phyloP scores from a whole-genome alignment of 2,113 vertebrate genomes.

The Chroicocephalus ridibundus region DNA sequence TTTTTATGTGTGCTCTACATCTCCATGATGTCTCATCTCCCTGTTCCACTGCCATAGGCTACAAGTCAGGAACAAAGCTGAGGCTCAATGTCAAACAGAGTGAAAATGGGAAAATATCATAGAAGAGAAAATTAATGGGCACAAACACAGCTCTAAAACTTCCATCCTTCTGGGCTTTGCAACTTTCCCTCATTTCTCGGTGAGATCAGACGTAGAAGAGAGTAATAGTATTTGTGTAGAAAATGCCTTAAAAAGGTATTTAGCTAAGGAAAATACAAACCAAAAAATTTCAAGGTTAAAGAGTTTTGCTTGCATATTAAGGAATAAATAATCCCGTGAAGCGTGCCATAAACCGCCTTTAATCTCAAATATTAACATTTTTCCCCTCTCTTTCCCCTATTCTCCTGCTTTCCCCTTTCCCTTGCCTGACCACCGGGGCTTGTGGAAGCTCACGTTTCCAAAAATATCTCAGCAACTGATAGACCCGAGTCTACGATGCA shows the following conservation, averaged over 20 bases:
- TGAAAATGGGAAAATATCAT: slow-evolving; percentile 59
- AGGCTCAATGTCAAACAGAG: slow-evolving; percentile 57
- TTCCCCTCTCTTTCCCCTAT: not conserved
- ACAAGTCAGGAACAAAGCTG: slow-evolving; percentile 65
- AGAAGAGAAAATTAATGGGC: slow-evolving; percentile 56
- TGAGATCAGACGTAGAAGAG: not conserved
- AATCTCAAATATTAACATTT: not conserved
- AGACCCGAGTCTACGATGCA: not conserved
- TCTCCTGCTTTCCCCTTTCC: not conserved
- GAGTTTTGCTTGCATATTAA: not conserved
- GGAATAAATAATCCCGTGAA: not conserved
- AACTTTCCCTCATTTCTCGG: not conserved
- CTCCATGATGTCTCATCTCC: slow-evolving; percentile 67
- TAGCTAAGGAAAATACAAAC: not conserved
- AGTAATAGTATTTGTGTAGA: not conserved
- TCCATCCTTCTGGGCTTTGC: slow-evolving; percentile 28
- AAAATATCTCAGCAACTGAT: not conserved
- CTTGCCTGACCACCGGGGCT: fast-evolving
- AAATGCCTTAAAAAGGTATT: not conserved
- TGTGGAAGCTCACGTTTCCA: not conserved
- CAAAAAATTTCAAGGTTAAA: not conserved
- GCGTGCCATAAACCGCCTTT: not conserved
- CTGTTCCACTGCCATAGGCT: slow-evolving; percentile 69
- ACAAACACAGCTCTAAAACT: slow-evolving; percentile 36
- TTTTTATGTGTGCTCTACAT: slow-evolving; percentile 61